phyloP scores from a whole-genome alignment of 2,113 vertebrate genomes.

The Protomyctophum bolini region DNA sequence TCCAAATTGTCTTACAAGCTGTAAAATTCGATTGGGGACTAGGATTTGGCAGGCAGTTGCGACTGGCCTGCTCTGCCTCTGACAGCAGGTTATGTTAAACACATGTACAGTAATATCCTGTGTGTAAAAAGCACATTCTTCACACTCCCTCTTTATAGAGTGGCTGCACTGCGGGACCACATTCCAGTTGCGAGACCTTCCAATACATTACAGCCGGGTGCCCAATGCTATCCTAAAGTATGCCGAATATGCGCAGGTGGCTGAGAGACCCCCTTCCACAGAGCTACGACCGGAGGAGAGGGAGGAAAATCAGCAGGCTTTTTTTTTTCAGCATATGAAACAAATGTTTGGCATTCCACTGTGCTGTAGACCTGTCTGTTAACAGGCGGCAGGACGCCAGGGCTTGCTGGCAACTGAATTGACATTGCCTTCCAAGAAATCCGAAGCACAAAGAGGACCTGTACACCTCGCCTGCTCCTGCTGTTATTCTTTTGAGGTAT shows the following conservation, averaged over 20 bases:
- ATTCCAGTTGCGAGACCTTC: slow-evolving; percentile 48
- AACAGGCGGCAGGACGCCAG: slow-evolving; percentile 52
- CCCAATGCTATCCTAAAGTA: slow-evolving; percentile 59
- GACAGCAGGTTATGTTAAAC: slow-evolving; percentile 65
- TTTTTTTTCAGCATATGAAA: slow-evolving; percentile 67
- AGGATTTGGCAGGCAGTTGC: slow-evolving; percentile 50
- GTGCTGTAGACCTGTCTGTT: slow-evolving; percentile 71
- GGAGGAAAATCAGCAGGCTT: slow-evolving; percentile 53
- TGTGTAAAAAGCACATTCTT: slow-evolving; percentile 64
- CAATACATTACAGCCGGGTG: slow-evolving; percentile 45
- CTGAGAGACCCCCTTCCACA: slow-evolving; percentile 53
- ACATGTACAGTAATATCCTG: slow-evolving; percentile 71
- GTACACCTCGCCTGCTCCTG: slow-evolving; percentile 39
- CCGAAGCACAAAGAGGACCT: slow-evolving; percentile 44
- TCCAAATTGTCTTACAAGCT: slow-evolving; percentile 51
- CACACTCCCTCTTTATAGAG: slow-evolving; percentile 70
- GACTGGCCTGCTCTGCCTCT: slow-evolving; percentile 29
- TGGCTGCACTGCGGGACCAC: slow-evolving; percentile 63
- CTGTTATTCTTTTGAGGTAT: slow-evolving; percentile 56
- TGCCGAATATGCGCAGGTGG: slow-evolving; percentile 75
- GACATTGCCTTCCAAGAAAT: slow-evolving; percentile 48
- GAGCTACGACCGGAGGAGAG: slow-evolving; percentile 49
- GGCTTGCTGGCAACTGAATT: slow-evolving; percentile 59
- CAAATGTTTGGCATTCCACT: slow-evolving; percentile 75
- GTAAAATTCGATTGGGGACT: slow-evolving; percentile 58